Base-by-base conservation (phyloP, 2,797 vertebrate species). In the Helicolenus hilgendorfi region DNA sequence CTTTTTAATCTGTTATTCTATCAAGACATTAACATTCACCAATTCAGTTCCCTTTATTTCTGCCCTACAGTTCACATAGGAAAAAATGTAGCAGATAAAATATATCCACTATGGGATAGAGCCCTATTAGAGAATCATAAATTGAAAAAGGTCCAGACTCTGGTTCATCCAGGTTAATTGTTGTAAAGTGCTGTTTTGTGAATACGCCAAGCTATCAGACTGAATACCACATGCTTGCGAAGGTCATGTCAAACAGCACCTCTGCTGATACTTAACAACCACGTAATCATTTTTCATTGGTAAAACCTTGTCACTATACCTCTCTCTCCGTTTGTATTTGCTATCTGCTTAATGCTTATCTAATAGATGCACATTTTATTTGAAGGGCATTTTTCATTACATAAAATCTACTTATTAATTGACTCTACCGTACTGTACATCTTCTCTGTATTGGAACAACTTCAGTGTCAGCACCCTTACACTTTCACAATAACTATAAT, bases 111-210 rank as follows among this genome's bases (percentile, higher is more conserved):
- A 0, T n/a, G 18, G n/a, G 14, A 65, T 20, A 20, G 29, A 81
- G 36, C 26, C 24, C 3, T 53, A 26, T 38, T 26, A 63, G 4
- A 70, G 14, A 63, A 49, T 38, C 63, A 59, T 41, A 24, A 22
- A 76, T 71, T 29, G 26, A 3, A 27, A 27, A 24, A 59, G 2
- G n/a, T 24, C 0, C 26, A 49, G 14, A 7, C 49, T 75, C 11
- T 36, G 29, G 36, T 18, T 85, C 20, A 45, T 75, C 11, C 22
- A 68, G 60, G 76, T 69, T 79, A 59, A 79, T 64, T 33, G 56
- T 10, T 63, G 60, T 72, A 26, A 79, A 79, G 31, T 62, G 71
- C 60, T 67, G 36, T 64, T 83, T 83, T 65, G 49, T 71, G 75
- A 74, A 70, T 56, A 49, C 4, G 8, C 80, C n/a, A 67, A 55